These are phyloP conservation scores for Neopipo cinnamomea DNA, from an alignment of 2,113 vertebrate genomes.

Conservation along the genomic window DNA sequence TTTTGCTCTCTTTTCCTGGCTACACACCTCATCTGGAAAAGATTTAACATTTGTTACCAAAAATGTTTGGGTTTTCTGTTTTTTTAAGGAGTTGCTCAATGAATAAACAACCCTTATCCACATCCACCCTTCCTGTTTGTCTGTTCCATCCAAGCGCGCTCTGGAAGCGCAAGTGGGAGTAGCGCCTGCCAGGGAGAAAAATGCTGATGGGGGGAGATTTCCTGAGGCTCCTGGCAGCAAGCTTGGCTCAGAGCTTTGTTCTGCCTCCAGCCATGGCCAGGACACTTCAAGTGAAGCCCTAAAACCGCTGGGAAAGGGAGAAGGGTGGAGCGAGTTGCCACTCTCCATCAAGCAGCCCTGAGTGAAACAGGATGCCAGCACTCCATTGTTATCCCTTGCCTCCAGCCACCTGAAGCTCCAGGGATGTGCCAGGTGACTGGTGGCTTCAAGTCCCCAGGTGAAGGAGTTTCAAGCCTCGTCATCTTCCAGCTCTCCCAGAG, in stretches of 20 bases:
- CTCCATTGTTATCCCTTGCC: not conserved
- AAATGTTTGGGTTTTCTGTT: slow-evolving; percentile 57
- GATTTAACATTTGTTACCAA: slow-evolving; percentile 72
- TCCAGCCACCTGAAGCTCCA: rapidly evolving
- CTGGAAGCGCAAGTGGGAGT: not conserved
- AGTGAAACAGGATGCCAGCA: not conserved
- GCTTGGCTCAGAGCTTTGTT: not conserved
- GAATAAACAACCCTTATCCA: slow-evolving; percentile 72
- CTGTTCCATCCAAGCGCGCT: not conserved
- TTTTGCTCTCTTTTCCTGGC: not conserved
- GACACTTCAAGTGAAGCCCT: not conserved
- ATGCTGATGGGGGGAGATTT: slow-evolving; percentile 15
- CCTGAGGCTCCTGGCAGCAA: not conserved
- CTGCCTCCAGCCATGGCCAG: not conserved
- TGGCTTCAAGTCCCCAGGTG: not conserved
- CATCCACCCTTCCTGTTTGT: slow-evolving; percentile 52
- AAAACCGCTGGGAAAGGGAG: not conserved
- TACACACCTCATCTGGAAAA: slow-evolving; percentile 39
- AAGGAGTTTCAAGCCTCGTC: not conserved
- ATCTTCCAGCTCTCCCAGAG: not conserved
- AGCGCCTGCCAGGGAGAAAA: slow-evolving; percentile 12
- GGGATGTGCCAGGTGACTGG: not conserved
- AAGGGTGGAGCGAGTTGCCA: not conserved
- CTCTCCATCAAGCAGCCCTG: not conserved
- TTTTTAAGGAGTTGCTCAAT: slow-evolving; percentile 59